A percentile compares a stretch with the other conserved stretches of the same genome.
Evolutionary conservation across 2,888 invertebrate genomes (phyloP).

Genomic region (Nasonovia ribisnigri): DNA sequence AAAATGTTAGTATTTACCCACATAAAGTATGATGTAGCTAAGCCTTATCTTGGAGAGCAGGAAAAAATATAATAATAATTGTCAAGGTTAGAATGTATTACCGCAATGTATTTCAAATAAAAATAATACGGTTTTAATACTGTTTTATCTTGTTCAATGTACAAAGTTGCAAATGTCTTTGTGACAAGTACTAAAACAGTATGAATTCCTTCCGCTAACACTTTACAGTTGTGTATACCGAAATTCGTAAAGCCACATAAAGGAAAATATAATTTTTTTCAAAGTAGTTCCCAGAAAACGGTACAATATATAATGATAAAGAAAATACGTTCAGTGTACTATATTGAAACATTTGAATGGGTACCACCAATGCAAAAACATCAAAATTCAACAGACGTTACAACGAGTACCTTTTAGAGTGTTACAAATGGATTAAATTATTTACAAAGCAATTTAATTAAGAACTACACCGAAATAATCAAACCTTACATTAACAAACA

Average conservation of each 20-base stretch:
- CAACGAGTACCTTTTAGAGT: neutral
- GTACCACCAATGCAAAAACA: neutral
- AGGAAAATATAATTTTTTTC: neutral
- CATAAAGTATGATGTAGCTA: neutral
- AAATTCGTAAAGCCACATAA: neutral
- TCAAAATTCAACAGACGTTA: neutral
- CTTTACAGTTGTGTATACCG: neutral
- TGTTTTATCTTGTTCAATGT: neutral
- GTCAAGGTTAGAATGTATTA: neutral
- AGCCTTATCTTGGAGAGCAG: neutral
- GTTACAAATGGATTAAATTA: neutral
- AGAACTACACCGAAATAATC: neutral
- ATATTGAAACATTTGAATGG: neutral
- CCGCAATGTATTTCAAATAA: neutral
- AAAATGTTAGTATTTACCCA: neutral
- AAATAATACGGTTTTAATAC: neutral
- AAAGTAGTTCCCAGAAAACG: neutral
- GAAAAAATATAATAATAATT: neutral
- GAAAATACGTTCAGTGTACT: neutral
- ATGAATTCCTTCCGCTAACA: neutral
- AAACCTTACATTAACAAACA: no score
- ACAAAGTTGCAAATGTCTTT: neutral
- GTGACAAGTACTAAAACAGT: neutral
- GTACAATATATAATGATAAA: neutral
- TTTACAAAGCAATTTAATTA: neutral